phyloP scores from a whole-genome alignment of 2,888 invertebrate species.

The Abrostola tripartita region DNA sequence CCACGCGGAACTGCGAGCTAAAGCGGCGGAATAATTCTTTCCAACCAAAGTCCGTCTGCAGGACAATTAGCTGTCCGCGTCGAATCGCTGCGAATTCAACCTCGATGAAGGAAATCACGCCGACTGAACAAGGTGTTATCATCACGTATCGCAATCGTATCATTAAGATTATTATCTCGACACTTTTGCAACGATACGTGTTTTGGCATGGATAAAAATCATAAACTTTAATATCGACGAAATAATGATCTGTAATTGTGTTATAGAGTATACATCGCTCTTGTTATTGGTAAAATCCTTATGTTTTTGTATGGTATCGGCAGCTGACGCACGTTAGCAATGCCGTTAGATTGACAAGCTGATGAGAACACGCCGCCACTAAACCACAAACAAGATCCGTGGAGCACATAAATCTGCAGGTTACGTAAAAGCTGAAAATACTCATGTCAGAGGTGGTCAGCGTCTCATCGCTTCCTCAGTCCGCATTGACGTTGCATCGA shows the following conservation, averaged over 20 bases:
- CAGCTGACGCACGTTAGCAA: background rate
- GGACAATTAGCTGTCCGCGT: slow-evolving; percentile 47
- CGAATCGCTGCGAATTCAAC: slow-evolving; percentile 5
- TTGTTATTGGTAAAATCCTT: background rate
- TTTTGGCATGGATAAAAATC: slow-evolving; percentile 15
- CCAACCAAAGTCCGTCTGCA: slow-evolving; percentile 58
- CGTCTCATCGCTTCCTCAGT: slow-evolving; percentile 38
- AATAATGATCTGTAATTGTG: background rate
- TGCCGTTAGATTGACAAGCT: slow-evolving; percentile 13
- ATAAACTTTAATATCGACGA: background rate
- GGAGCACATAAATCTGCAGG: slow-evolving; percentile 21
- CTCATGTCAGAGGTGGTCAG: slow-evolving; percentile 41
- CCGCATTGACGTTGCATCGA: slow-evolving; percentile 45
- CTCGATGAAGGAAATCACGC: slow-evolving; percentile 16
- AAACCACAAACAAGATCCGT: slow-evolving; percentile 20
- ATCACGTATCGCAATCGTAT: slow-evolving; percentile 35
- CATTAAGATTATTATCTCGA: slow-evolving; percentile 17
- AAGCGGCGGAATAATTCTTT: slow-evolving; percentile 63
- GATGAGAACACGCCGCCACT: slow-evolving; percentile 13
- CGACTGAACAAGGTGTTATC: slow-evolving; percentile 21
- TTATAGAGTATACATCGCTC: background rate
- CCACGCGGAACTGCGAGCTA: slow-evolving; percentile 68
- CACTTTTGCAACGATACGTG: slow-evolving; percentile 30
- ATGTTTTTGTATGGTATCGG: background rate
- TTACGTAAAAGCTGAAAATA: slow-evolving; percentile 56